Evolutionary conservation across 2,888 invertebrate genomes (phyloP).

Genomic region (Platerodrilus igneus): DNA sequence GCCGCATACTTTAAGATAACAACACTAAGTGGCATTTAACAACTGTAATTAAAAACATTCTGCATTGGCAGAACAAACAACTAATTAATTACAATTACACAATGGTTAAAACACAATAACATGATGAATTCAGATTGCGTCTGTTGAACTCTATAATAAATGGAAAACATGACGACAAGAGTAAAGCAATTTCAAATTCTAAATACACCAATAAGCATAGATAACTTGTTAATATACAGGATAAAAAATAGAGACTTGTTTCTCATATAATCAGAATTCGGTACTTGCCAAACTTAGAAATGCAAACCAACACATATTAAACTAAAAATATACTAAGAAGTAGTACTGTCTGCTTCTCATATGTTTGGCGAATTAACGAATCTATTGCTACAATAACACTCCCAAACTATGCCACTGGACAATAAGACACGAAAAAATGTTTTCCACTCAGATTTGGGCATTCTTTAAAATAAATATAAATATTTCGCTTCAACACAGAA

Average conservation of each 20-base stretch:
- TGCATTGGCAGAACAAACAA: too few relatives aligned
- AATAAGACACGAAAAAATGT: conserved; percentile 31
- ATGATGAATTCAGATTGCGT: too few relatives aligned
- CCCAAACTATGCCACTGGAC: conserved; percentile 30
- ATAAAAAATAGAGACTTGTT: conserved; percentile 25
- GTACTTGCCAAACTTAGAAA: conserved; percentile 20
- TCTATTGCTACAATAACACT: conserved; percentile 32
- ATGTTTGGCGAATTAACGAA: conserved; percentile 21
- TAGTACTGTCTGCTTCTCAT: conserved; percentile 22
- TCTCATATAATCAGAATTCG: conserved; percentile 19
- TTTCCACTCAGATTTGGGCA: conserved; percentile 33
- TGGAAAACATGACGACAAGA: too few relatives aligned
- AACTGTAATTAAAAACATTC: too few relatives aligned
- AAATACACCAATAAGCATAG: conserved; percentile 34
- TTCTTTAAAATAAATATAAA: conserved; percentile 35
- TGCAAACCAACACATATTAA: conserved; percentile 14
- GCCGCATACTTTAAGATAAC: too few relatives aligned
- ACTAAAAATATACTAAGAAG: conserved; percentile 20
- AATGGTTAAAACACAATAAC: too few relatives aligned
- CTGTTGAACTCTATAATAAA: too few relatives aligned
- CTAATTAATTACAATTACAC: too few relatives aligned
- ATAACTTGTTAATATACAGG: conserved; percentile 30
- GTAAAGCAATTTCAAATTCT: conserved; percentile 35
- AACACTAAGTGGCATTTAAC: too few relatives aligned
- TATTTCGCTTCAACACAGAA: conserved; percentile 20